Evolutionary conservation across 2,797 vertebrate species (phyloP).

Genomic region (Cryptoblepharus egeriae): DNA sequence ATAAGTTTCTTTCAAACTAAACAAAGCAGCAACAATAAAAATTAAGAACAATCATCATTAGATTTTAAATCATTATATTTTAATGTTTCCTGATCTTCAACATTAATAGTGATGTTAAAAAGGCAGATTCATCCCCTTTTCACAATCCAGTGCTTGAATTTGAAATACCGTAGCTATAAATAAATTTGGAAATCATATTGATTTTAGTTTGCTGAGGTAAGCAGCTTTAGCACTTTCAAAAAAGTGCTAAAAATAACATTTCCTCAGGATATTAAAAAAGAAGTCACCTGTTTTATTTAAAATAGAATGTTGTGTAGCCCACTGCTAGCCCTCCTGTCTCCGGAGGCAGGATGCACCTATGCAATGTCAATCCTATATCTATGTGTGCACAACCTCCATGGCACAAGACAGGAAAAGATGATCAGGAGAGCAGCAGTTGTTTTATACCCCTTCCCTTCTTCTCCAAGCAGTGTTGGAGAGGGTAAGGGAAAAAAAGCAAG

Average conservation of each 20-base stretch:
- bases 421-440: too few relatives aligned
- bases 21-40: neutral
- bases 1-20: neutral
- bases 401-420: too few relatives aligned
- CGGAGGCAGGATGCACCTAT: too few relatives aligned
- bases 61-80: too few relatives aligned
- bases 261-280: neutral
- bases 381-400: too few relatives aligned
- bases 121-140: neutral
- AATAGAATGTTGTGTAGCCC: slow-evolving; percentile 17
- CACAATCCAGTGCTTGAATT: slow-evolving; percentile 16
- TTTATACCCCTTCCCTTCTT: too few relatives aligned
- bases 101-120: neutral
- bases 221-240: neutral
- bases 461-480: too few relatives aligned
- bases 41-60: neutral
- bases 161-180: slow-evolving; percentile 44
- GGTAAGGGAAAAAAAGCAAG: too few relatives aligned
- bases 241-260: neutral
- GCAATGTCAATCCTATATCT: too few relatives aligned
- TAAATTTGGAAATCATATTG: slow-evolving; percentile 42
- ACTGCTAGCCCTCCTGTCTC: too few relatives aligned
- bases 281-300: neutral
- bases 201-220: slow-evolving; percentile 55
- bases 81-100: neutral